Evolutionary conservation across 2,797 vertebrate genomes (phyloP), one percentile per base, ranked within the genome.

Genomic region (Knipowitschia caucasica): DNA sequence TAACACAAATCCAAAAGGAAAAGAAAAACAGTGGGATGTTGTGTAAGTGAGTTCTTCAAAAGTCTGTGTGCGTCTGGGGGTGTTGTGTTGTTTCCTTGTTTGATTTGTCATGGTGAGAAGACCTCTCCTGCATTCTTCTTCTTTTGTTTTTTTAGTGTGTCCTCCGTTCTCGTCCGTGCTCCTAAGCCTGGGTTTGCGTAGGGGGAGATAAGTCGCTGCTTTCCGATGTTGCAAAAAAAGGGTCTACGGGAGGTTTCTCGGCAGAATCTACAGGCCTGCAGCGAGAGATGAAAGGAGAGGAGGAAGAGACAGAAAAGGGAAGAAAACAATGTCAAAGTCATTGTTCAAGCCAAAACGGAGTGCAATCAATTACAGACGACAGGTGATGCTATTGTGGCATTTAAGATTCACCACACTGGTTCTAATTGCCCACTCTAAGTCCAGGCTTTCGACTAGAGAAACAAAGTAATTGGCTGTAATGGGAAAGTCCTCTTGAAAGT

Each of bases 211-310:
- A 71, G 80, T 84, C 60, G 82, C 73, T 81, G 80, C 75, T 87
- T 80, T 78, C 86, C 85, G 80, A 85, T 83, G 84, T 86, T 87
- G 78, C 80, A 69, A 81, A 86, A 62, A 70, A 76, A 78, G 70
- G 75, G 75, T 77, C 83, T 80, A 85, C 53, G 26, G 74, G 85
- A 78, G 76, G 72, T 62, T 80, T 33, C 10, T 83, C 81, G 71
- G 87, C 66, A 62, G 72, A 77, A 81, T 83, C 86, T 90, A 91
- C 88, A 90, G 81, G 81, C 89, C 90, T 91, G 78, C 50, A 30
- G 64, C 57, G 50, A 61, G 42, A 59, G 38, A 23, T 46, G 46
- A 51, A 20, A 50, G 49, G 44, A 46, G 27, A 30, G 15, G 7
- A n/a, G 31, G 24, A 34, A 40, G 40, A 29, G 56, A 65, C 21